A percentile compares a stretch with the other conserved stretches of the same genome.
Conservation (phyloP, 2,113 vertebrate genomes). For the Cyprinodon variegatus region DNA sequence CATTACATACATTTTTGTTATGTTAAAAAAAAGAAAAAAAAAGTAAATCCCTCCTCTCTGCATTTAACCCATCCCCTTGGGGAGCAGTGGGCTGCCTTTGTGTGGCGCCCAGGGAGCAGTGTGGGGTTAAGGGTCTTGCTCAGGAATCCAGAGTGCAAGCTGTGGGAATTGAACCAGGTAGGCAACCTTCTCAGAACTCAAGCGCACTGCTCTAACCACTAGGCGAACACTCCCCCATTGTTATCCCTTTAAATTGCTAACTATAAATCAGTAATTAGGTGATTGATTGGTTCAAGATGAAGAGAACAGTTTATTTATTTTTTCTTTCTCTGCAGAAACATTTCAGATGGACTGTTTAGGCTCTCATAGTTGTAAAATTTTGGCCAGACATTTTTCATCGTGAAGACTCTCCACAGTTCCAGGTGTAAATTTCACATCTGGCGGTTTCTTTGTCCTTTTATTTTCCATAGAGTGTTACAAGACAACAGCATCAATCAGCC, state of each 20-base stretch:
- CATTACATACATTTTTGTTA: not conserved
- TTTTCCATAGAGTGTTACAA: not conserved
- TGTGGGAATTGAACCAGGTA: no score
- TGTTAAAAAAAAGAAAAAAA: not conserved
- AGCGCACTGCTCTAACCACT: no score
- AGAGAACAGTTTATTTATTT: not conserved
- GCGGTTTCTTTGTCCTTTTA: not conserved
- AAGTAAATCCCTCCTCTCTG: no score
- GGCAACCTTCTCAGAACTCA: no score
- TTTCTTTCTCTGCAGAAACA: not conserved
- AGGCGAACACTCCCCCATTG: no score
- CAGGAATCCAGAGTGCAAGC: no score
- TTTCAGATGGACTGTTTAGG: not conserved
- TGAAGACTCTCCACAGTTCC: not conserved
- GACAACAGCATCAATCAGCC: not conserved
- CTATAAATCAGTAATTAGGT: no score
- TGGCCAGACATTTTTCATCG: not conserved
- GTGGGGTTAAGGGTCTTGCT: no score
- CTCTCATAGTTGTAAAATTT: not conserved
- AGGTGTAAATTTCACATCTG: constrained; percentile 2
- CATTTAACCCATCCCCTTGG: no score
- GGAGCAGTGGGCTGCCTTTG: no score
- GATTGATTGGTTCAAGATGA: not conserved
- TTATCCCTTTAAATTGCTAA: no score
- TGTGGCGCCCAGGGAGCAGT: no score